Percentiles rank a stretch among this genome's conserved stretches.
Conservation (phyloP, 2,797 vertebrate species). For the Choloepus didactylus region DNA sequence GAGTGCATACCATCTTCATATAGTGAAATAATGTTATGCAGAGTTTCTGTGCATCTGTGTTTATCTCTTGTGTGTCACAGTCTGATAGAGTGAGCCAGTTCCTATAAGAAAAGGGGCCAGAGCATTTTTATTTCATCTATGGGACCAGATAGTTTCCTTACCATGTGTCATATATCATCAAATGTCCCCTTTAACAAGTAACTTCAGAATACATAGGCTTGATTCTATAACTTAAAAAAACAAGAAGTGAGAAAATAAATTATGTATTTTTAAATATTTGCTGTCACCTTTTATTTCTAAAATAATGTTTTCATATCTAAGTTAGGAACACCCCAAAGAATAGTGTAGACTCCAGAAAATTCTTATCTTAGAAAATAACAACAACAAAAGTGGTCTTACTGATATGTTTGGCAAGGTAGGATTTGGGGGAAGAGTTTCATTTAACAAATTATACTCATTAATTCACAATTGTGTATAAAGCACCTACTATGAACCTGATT, state of each 20-base stretch:
- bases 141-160: background rate
- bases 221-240: background rate
- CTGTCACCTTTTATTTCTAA: slow-evolving; percentile 63
- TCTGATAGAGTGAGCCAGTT: background rate
- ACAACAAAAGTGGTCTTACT: background rate
- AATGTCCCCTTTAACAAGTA: background rate
- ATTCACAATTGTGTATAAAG: background rate
- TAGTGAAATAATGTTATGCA: background rate
- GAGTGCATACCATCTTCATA: background rate
- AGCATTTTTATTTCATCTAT: background rate
- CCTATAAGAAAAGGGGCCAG: background rate
- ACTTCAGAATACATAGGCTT: background rate
- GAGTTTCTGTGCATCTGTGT: background rate
- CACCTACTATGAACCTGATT: background rate
- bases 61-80: background rate
- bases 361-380: background rate
- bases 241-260: slow-evolving; percentile 11
- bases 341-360: background rate
- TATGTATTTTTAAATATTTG: background rate
- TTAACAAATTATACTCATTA: background rate
- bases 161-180: background rate
- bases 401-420: background rate
- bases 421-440: background rate
- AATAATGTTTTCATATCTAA: slow-evolving; percentile 69
- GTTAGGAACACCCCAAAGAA: background rate